Base-by-base conservation (phyloP, 30 jellyfish, hydroid and myxozoan genomes). In the Turritopsis dohrnii region DNA sequence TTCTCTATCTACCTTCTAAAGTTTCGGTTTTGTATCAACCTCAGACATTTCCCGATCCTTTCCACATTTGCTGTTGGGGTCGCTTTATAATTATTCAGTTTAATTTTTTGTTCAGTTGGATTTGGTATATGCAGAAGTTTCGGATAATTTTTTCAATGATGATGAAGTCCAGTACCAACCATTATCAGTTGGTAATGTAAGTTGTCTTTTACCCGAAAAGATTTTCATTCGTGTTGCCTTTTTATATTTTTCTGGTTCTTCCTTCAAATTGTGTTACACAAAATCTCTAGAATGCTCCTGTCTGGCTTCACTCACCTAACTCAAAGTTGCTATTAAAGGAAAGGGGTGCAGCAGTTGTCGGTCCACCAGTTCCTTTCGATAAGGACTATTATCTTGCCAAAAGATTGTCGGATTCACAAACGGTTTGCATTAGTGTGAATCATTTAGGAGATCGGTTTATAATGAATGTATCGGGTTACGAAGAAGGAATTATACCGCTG, bases 401-500 rank as follows among this genome's bases (percentile, higher is more conserved):
- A 54, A 73, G 90, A 52, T 66, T 84, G 19, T 69, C 86, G 29
- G 65, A 54, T 28, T 53, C 81, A 41, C 71, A 69, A 31, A 84
- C 90, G 30, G 90, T 84, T 20, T 72, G 88, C 76, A 66, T 84
- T 54, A 30, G 76, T 27, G 90, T 84, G 3, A 73, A 77, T 23
- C 52, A 76, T 27, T 80, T 84, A 16, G 90, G 90, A 22, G 86
- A 84, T 29, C 77, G 71, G 53, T 53, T 73, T 1, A 54, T 84
- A 1, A 29, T 84, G 83, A 84, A 84, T 41, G 71, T 84, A 18
- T 22, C 86, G 52, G 52, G 30, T 26, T 84, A 84, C 52, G 90
- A 84, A 74, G 86, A 53, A 72, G 90, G 90, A 8, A 20, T 65
- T 26, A 77, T 77, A 29, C 90, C 90, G 18, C 82, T 84, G 13